Conservation (phyloP, 2,113 vertebrate species). For the Cheilinus undulatus region DNA sequence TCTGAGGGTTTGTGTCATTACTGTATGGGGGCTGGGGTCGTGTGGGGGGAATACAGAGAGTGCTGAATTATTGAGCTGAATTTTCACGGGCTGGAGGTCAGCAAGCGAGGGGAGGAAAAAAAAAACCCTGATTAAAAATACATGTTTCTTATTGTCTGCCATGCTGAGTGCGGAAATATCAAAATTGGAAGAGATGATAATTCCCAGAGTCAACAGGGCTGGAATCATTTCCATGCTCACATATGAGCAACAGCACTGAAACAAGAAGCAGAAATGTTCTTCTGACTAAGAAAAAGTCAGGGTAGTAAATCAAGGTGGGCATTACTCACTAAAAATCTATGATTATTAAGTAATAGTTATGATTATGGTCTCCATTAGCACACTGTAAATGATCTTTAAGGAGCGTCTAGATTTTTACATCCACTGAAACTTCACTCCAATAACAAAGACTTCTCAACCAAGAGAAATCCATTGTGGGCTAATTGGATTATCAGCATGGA, state of each 20-base stretch:
- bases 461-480: constrained; percentile 68
- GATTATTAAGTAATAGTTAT: constrained; percentile 63
- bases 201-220: constrained; percentile 52
- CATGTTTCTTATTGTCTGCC: constrained; percentile 82
- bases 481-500: constrained; percentile 79
- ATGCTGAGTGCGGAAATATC: constrained; percentile 67
- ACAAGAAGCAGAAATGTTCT: constrained; percentile 20
- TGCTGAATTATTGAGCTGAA: constrained; percentile 85
- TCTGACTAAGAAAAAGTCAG: constrained; percentile 7
- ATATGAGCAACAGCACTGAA: constrained; percentile 4
- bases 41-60: constrained; percentile 62
- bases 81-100: constrained; percentile 85
- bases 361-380: constrained; percentile 59
- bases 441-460: constrained; percentile 70
- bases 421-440: constrained; percentile 74
- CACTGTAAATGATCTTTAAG: constrained; percentile 72
- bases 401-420: constrained; percentile 69
- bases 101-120: constrained; percentile 55
- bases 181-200: constrained; percentile 64
- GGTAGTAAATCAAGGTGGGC: constrained; percentile 12
- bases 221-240: constrained; percentile 22
- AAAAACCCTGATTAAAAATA: constrained; percentile 83
- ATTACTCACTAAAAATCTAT: constrained; percentile 45
- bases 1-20: constrained; percentile 7
- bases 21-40: constrained; percentile 17